Conservation (phyloP, 2,888 invertebrate genomes). For the Autographa pulchrina region DNA sequence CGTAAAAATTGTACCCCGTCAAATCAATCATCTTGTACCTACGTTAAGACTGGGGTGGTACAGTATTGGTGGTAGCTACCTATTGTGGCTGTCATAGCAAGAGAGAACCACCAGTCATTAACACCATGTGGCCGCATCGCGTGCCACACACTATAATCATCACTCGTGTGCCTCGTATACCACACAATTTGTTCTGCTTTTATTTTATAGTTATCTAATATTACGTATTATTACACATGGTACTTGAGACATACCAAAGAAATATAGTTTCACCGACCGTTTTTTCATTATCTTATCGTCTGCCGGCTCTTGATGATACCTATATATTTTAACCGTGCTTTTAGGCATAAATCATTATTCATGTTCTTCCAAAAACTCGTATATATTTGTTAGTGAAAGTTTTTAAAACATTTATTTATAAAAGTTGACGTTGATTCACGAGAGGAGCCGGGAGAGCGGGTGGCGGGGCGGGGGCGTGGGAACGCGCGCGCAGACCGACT, state of each 20-base stretch:
- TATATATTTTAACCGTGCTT: slow-evolving; percentile 38
- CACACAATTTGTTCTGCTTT: slow-evolving; percentile 26
- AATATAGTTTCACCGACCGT: slow-evolving; percentile 21
- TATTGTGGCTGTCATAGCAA: slow-evolving; percentile 6
- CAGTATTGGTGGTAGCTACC: background rate
- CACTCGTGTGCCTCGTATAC: slow-evolving; percentile 21
- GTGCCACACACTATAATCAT: slow-evolving; percentile 27
- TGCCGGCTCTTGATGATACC: slow-evolving; percentile 19
- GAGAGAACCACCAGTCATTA: slow-evolving; percentile 15
- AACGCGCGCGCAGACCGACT: slow-evolving; percentile 80
- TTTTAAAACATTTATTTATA: slow-evolving; percentile 78
- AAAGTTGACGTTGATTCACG: slow-evolving; percentile 75
- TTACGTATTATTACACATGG: slow-evolving; percentile 28
- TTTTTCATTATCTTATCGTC: slow-evolving; percentile 30
- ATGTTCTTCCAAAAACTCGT: slow-evolving; percentile 67
- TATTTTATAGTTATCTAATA: slow-evolving; percentile 40
- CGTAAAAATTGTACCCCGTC: slow-evolving; percentile 23
- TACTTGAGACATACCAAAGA: slow-evolving; percentile 16
- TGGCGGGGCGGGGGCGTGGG: slow-evolving; percentile 73
- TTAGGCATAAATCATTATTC: slow-evolving; percentile 55
- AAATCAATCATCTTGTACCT: slow-evolving; percentile 39
- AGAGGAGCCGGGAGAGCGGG: slow-evolving; percentile 55
- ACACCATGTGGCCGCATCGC: slow-evolving; percentile 24
- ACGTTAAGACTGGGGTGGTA: background rate
- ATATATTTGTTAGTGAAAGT: slow-evolving; percentile 80